phyloP scores from a whole-genome alignment of 2,797 vertebrate species.

The Cirrhinus molitorella region DNA sequence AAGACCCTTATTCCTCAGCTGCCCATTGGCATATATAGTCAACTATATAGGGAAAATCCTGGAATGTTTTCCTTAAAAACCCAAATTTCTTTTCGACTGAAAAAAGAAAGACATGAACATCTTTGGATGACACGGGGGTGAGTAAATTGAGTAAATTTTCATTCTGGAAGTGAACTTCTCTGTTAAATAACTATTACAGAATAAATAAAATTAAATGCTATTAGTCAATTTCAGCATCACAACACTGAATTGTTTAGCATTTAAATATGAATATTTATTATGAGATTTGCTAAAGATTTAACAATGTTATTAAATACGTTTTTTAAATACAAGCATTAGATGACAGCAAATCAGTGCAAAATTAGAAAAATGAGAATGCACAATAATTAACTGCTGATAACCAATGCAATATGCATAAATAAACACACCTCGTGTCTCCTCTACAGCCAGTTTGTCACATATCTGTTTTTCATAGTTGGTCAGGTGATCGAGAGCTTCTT shows the following conservation, averaged over 20 bases:
- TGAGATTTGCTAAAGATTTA: not conserved
- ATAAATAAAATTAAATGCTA: not conserved
- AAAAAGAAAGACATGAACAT: too few species aligned
- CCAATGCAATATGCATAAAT: not conserved
- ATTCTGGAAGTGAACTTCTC: too few species aligned
- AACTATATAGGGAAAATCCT: too few species aligned
- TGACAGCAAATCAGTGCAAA: not conserved
- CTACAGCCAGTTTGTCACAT: constrained; percentile 97
- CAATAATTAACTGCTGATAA: constrained; percentile 59
- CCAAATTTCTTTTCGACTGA: too few species aligned
- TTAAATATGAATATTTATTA: not conserved
- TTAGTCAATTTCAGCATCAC: not conserved
- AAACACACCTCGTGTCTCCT: constrained; percentile 89
- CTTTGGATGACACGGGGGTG: too few species aligned
- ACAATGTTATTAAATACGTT: not conserved
- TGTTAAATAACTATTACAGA: not conserved
- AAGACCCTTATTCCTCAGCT: too few species aligned
- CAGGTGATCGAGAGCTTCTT: constrained; percentile 96
- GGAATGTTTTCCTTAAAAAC: too few species aligned
- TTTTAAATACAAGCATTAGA: not conserved
- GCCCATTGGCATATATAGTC: too few species aligned
- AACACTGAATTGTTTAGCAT: not conserved
- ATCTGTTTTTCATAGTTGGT: constrained; percentile 96
- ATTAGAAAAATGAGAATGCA: not conserved
- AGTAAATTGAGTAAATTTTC: too few species aligned